Conservation (phyloP, 2,797 vertebrate species). For the Chaetodon trifasciatus region DNA sequence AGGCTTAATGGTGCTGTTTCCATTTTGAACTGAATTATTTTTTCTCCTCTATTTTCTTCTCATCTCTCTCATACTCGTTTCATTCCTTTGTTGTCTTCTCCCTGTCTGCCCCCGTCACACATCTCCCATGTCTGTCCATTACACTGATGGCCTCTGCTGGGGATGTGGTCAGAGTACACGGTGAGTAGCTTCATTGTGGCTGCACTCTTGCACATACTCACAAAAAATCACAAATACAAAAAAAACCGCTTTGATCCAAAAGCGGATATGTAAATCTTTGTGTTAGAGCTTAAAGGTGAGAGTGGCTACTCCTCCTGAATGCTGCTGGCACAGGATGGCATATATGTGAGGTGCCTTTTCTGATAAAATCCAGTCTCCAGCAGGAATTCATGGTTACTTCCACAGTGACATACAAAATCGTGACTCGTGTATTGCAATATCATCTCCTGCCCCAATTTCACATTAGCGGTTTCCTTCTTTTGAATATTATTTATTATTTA, state of each 20-base stretch:
- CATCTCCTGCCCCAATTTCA: too few relatives aligned
- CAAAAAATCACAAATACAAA: constrained; percentile 8
- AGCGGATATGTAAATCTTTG: constrained; percentile 8
- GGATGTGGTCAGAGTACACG: constrained; percentile 77
- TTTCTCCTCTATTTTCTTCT: constrained; percentile 19
- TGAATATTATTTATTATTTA: background rate
- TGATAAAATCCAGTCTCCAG: background rate
- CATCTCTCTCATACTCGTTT: constrained; percentile 36
- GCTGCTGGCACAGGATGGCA: background rate
- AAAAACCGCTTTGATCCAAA: constrained; percentile 5
- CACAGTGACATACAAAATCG: background rate
- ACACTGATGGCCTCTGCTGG: constrained; percentile 48
- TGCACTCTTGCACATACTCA: constrained; percentile 1
- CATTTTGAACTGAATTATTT: constrained; percentile 38
- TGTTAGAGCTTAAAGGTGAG: background rate
- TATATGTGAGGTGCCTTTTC: background rate
- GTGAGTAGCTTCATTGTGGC: constrained; percentile 66
- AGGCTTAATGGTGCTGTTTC: constrained; percentile 36
- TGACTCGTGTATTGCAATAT: too few relatives aligned
- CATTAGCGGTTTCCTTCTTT: too few relatives aligned
- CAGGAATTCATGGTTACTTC: background rate
- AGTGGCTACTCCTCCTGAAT: background rate
- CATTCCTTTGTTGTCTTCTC: constrained; percentile 47
- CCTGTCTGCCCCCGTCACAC: background rate
- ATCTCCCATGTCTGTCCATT: constrained; percentile 36